Evolutionary conservation across 2,888 invertebrate species (phyloP), one percentile per base, ranked within the genome.

Genomic region (Uloborus plumipes): DNA sequence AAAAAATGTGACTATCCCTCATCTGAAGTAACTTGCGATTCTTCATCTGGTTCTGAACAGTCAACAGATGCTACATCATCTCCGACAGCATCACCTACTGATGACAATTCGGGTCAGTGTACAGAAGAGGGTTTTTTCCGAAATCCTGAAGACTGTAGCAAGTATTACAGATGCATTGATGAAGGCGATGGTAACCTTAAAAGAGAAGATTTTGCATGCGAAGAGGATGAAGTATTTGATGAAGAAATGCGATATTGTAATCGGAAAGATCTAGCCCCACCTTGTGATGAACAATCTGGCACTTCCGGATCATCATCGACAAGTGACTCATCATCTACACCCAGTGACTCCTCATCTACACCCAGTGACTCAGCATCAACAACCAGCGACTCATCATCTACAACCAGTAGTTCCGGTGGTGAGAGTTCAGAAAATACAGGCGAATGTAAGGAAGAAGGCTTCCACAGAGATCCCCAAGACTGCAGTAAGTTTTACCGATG

Each of bases 401-500:
- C 50, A 0, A 22, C 59, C 11, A 61, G 61, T 11, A 31, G 14
- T 13, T 49, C 49, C 16, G 18, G 26, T 18, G 18, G 22, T 18
- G 59, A 65, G 20, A 31, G 20, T 31, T 31, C 58, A 7, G 18
- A 39, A 49, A 53, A 65, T 7, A 18, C 62, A 11, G 72, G 71
- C 11, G 75, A 76, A 47, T 84, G 84, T 62, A 26, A 26, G 18
- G 80, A 84, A 50, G 84, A 81, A 81, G 86, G 86, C 13, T 85
- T 86, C 22, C 85, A 85, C 75, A 70, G 86, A 69, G 71, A 86
- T 72, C 84, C 85, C 18, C 51, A 85, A 16, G 84, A 86, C 53
- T 86, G 86, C 64, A 73, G 75, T 58, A 84, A 84, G 71, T 86
- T 86, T 75, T 86, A 85, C 55, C 74, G 86, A 13, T 86, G 86